These are phyloP conservation scores for Macrotrachela quadricornifera DNA, from an alignment of 1,140 invertebrate genomes.

Conservation along the genomic window DNA sequence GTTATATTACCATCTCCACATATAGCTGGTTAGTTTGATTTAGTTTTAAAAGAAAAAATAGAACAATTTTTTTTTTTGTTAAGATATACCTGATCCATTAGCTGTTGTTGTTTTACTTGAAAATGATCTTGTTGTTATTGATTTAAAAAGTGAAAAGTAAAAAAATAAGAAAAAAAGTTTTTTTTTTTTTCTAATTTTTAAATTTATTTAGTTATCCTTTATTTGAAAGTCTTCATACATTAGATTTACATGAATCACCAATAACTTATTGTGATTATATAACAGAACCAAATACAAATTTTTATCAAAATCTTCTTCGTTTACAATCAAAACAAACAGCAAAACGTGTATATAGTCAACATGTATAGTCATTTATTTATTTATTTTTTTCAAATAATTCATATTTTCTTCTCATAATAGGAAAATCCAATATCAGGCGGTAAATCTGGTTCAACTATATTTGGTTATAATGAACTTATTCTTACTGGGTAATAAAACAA, in stretches of 20 bases:
- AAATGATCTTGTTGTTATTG: slow-evolving; percentile 91
- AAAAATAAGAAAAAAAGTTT: no score
- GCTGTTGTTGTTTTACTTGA: slow-evolving; percentile 86
- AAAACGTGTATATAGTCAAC: no score
- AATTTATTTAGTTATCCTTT: slow-evolving; percentile 54
- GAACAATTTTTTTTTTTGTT: no score
- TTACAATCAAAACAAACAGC: no score
- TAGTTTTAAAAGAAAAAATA: no score
- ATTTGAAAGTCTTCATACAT: slow-evolving; percentile 95
- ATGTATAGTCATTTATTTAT: no score
- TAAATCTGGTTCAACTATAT: slow-evolving; percentile 69
- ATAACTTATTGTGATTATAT: slow-evolving; percentile 86
- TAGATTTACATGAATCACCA: slow-evolving; percentile 92
- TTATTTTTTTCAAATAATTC: no score
- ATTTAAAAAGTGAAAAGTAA: slow-evolving; percentile 54
- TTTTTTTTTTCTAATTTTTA: neutral
- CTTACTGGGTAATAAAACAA: slow-evolving; percentile 45
- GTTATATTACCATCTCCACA: no score
- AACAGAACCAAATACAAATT: slow-evolving; percentile 45
- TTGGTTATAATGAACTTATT: slow-evolving; percentile 86
- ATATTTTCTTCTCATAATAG: slow-evolving; percentile 57
- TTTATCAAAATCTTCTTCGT: no score
- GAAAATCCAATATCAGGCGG: slow-evolving; percentile 76
- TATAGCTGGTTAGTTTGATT: no score
- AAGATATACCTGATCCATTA: slow-evolving; percentile 54